phyloP scores from a whole-genome alignment of 2,888 invertebrate genomes.

The Pachliopta kotzebuea region DNA sequence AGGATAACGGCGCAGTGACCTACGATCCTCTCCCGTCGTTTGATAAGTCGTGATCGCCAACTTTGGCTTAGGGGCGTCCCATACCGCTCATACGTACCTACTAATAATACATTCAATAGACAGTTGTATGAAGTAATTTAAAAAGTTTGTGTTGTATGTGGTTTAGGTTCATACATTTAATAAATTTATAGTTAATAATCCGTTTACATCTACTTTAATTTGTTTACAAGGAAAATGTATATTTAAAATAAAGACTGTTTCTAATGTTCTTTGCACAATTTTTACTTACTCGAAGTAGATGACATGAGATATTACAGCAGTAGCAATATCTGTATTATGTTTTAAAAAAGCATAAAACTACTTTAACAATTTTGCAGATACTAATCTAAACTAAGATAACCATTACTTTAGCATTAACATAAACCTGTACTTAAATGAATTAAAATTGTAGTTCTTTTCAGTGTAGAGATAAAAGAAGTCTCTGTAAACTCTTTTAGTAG shows the following conservation, averaged over 20 bases:
- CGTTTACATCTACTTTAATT: too few species aligned
- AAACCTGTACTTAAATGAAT: constrained; percentile 3
- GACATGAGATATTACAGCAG: neutral
- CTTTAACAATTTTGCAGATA: neutral
- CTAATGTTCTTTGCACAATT: neutral
- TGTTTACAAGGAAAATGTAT: too few species aligned
- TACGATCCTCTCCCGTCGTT: constrained; percentile 37
- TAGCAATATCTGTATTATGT: neutral
- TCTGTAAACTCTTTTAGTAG: too few species aligned
- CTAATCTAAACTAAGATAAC: neutral
- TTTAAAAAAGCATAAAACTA: neutral
- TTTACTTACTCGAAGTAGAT: neutral
- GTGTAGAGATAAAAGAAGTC: neutral
- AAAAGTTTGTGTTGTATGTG: too few species aligned
- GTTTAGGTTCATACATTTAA: too few species aligned
- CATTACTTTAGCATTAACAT: neutral
- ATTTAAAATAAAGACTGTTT: neutral
- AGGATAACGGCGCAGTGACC: constrained; percentile 50
- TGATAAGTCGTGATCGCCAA: constrained; percentile 40
- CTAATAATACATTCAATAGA: constrained; percentile 32
- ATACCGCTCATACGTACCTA: constrained; percentile 30
- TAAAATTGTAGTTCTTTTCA: neutral
- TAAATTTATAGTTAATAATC: too few species aligned
- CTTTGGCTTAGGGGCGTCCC: constrained; percentile 25
- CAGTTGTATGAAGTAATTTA: neutral